These are phyloP conservation scores for Callithrix jacchus DNA, from an alignment of 2,113 vertebrate species.

Conservation along the genomic window DNA sequence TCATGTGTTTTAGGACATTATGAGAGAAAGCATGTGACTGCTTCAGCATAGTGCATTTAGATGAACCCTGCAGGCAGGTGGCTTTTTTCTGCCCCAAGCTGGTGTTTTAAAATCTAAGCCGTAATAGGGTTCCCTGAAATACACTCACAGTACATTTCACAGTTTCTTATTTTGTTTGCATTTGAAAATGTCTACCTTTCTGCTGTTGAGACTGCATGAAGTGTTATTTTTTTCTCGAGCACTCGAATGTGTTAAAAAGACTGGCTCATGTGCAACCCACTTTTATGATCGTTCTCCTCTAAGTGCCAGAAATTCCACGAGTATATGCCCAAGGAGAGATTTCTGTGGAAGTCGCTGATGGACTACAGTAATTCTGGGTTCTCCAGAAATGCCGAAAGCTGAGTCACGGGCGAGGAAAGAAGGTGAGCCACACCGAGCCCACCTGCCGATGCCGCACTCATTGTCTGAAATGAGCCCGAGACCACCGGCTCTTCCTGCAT, in stretches of 20 bases:
- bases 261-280: background rate
- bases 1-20: slow-evolving; percentile 68
- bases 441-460: accelerated
- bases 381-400: too few species aligned
- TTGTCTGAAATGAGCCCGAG: background rate
- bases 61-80: background rate
- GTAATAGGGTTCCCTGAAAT: background rate
- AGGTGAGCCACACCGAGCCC: accelerated
- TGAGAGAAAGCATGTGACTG: slow-evolving; percentile 47
- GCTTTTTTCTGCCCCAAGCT: background rate
- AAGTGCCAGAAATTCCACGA: background rate
- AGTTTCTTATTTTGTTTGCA: slow-evolving; percentile 11
- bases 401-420: background rate
- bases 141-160: background rate
- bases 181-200: slow-evolving; percentile 32
- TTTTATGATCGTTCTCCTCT: background rate
- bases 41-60: slow-evolving; percentile 8
- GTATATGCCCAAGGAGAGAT: background rate
- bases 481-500: accelerated
- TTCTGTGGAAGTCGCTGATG: background rate
- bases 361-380: too few species aligned
- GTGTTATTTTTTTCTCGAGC: background rate
- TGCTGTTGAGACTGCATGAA: background rate
- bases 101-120: background rate
- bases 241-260: background rate